Evolutionary conservation across 2,797 vertebrate species (phyloP).

Genomic region (Falco columbarius): DNA sequence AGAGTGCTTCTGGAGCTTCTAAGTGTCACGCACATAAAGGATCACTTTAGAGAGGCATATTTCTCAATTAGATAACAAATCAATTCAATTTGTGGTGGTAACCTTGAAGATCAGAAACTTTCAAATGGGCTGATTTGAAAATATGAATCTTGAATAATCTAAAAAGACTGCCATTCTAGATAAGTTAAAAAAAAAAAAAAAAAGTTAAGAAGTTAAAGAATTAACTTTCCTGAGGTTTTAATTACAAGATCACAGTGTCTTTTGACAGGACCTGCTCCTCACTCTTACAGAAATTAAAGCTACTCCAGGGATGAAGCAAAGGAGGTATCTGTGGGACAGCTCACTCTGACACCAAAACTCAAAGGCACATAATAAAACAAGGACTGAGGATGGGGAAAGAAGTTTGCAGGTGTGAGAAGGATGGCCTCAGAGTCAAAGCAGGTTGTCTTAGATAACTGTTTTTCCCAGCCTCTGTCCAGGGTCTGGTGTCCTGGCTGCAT

Average conservation of each 20-base stretch:
- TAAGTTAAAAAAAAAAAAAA: not conserved
- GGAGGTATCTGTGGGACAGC: not conserved
- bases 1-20: not conserved
- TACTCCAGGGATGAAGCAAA: not conserved
- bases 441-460: not conserved
- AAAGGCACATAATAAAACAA: not conserved
- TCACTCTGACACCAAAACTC: not conserved
- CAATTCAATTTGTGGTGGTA: not conserved
- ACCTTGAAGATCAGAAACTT: not conserved
- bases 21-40: accelerated
- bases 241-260: not conserved
- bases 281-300: not conserved
- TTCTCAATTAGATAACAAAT: not conserved
- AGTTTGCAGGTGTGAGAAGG: not conserved
- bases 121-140: not conserved
- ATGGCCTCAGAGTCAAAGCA: not conserved
- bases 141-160: not conserved
- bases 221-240: not conserved
- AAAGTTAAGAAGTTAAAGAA: not conserved
- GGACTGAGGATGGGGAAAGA: not conserved
- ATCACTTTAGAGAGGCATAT: not conserved
- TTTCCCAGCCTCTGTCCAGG: not conserved
- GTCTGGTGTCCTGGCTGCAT: not conserved
- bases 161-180: not conserved
- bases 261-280: not conserved